Base-by-base conservation (phyloP, 1,140 invertebrate species). In the Battus philenor region DNA sequence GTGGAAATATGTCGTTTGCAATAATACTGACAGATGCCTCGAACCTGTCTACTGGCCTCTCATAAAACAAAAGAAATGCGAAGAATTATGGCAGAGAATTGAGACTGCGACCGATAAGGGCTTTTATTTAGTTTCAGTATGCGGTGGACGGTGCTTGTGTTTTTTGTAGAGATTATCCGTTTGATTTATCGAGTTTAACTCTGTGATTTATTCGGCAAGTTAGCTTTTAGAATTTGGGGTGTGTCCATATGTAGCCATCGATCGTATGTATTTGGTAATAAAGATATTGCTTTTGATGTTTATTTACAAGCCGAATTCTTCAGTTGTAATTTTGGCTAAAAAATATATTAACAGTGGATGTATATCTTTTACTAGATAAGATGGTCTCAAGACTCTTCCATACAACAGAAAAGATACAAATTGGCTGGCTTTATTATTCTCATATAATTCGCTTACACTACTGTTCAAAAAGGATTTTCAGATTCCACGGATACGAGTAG, bases 121-220 rank as follows among this genome's bases (percentile, higher is more conserved):
- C 41, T 45, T 30, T 54, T 52, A 22, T 48, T 44, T 41, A 30
- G 38, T 58, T 49, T 43, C 24, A 12, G 51, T 58, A 62, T 54
- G 38, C 54, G 38, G 27, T 38, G 38, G 49, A 45, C 44, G 44
- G 27, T 27, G 22, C 9, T 36, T 62, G 50, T 62, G 54, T 62
- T 62, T 52, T 47, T 44, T 1, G 2, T 33, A 44, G 30, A 52
- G 59, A 58, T 62, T 50, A 62, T 62, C 59, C 51, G 8, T 15
- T 10, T 57, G 59, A 62, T 54, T 50, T 62, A 58, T 62, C 12
- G 46, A 31, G 34, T 58, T 50, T 54, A 58, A 58, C 32, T 48
- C 33, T 29, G 16, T 54, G 50, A 62, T 62, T 52, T 62, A 62
- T 62, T 48, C 26, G 0, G 5, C 4, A 54, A 62, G 27, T 55